A percentile compares a stretch with the other conserved stretches of the same genome.
Evolutionary conservation across 2,888 invertebrate species (phyloP).

Genomic region (Vesta saturnalis): DNA sequence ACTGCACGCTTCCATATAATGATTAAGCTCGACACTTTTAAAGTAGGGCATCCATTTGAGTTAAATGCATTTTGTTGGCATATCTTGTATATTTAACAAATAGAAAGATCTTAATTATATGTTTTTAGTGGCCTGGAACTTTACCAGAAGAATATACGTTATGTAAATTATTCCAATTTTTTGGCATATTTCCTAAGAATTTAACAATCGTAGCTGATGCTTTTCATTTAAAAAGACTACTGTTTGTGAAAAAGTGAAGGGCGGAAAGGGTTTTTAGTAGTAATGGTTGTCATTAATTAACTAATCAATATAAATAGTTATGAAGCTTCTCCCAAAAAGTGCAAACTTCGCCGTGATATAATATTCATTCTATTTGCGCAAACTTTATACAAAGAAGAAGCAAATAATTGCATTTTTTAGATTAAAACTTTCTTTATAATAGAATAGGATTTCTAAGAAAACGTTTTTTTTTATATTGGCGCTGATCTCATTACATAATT

Average conservation of each 20-base stretch:
- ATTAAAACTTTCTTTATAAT: too few species aligned
- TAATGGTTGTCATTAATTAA: too few species aligned
- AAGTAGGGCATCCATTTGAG: background rate
- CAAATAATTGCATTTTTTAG: too few species aligned
- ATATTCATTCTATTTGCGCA: too few species aligned
- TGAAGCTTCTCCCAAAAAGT: too few species aligned
- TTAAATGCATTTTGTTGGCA: background rate
- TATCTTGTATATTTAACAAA: slow-evolving; percentile 2
- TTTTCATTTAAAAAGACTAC: slow-evolving; percentile 24
- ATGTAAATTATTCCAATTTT: slow-evolving; percentile 39
- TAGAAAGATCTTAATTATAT: slow-evolving; percentile 25
- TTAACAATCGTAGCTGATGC: slow-evolving; percentile 16
- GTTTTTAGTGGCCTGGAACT: slow-evolving; percentile 18
- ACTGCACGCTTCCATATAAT: background rate
- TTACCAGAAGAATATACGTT: slow-evolving; percentile 13
- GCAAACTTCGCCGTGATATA: too few species aligned
- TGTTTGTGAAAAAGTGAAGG: slow-evolving; percentile 3
- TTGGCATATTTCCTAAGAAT: slow-evolving; percentile 38
- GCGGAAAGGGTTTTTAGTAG: background rate
- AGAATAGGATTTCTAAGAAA: too few species aligned
- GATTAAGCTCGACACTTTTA: background rate
- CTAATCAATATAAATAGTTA: too few species aligned
- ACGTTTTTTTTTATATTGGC: too few species aligned
- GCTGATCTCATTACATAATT: too few species aligned
- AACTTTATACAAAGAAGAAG: too few species aligned